phyloP scores from a whole-genome alignment of 1,140 invertebrate genomes.

The Neoseiulus cucumeris region DNA sequence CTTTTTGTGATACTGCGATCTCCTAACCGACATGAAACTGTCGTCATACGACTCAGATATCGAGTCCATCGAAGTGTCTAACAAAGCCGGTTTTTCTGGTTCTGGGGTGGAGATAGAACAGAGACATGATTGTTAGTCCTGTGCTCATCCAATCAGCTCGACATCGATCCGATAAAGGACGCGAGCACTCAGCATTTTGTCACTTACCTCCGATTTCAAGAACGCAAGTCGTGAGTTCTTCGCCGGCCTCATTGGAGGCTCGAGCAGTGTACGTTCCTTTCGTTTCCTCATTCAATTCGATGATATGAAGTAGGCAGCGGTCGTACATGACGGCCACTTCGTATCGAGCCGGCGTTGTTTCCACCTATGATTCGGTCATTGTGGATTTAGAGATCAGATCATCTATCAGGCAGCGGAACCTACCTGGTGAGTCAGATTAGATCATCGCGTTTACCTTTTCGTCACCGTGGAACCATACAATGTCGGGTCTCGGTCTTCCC shows the following conservation, averaged over 20 bases:
- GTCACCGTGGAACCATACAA: slow-evolving; percentile 73
- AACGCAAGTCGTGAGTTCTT: slow-evolving; percentile 23
- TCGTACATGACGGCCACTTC: slow-evolving; percentile 8
- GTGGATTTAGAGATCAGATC: too few species aligned
- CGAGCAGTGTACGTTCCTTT: slow-evolving; percentile 22
- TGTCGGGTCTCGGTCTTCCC: slow-evolving; percentile 64
- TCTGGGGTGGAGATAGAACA: neutral
- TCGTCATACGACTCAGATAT: neutral
- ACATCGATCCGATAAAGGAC: too few species aligned
- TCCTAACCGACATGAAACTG: neutral
- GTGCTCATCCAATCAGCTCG: too few species aligned
- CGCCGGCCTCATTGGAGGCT: slow-evolving; percentile 51
- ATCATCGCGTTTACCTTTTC: slow-evolving; percentile 44
- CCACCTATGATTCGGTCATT: neutral
- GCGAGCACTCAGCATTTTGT: too few species aligned
- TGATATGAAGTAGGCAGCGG: slow-evolving; percentile 1
- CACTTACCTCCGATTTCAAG: slow-evolving; percentile 12
- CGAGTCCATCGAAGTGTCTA: slow-evolving; percentile 6
- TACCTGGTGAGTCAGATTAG: slow-evolving; percentile 25
- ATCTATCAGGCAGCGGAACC: too few species aligned
- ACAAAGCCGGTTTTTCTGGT: neutral
- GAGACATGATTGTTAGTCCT: too few species aligned
- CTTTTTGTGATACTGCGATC: slow-evolving; percentile 1
- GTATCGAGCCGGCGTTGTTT: slow-evolving; percentile 2
- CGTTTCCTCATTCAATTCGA: slow-evolving; percentile 7